Evolutionary conservation across 2,888 invertebrate genomes (phyloP).

Genomic region (Sinelater perroti): DNA sequence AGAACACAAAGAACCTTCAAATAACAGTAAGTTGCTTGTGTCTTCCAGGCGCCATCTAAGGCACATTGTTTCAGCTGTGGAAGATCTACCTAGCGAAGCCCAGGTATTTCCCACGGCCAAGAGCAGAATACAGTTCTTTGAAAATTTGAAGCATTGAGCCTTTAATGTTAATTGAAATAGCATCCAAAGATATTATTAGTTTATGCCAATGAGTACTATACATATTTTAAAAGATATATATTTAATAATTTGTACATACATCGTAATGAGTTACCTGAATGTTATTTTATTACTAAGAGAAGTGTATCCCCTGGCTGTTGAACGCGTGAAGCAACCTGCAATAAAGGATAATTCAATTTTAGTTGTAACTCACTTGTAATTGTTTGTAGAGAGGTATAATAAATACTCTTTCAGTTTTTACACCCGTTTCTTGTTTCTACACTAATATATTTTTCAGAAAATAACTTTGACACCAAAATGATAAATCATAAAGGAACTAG

Average conservation of each 20-base stretch:
- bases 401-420: no score
- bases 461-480: no score
- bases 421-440: no score
- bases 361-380: no score
- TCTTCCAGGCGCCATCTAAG: neutral
- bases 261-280: slow-evolving; percentile 30
- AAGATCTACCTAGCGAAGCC: neutral
- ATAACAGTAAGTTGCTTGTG: neutral
- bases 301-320: slow-evolving; percentile 93
- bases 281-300: slow-evolving; percentile 65
- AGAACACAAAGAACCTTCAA: neutral
- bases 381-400: no score
- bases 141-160: slow-evolving; percentile 52
- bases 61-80: slow-evolving; percentile 6
- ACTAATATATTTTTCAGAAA: no score
- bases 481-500: no score
- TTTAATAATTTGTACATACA: slow-evolving; percentile 33
- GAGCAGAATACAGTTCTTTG: slow-evolving; percentile 50
- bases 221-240: slow-evolving; percentile 31
- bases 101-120: slow-evolving; percentile 39
- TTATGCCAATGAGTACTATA: slow-evolving; percentile 29
- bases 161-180: slow-evolving; percentile 47
- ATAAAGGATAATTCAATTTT: no score
- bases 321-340: slow-evolving; percentile 78
- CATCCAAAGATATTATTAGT: slow-evolving; percentile 46